Evolutionary conservation across 2,797 vertebrate species (phyloP), one percentile per base, ranked within the genome.

Genomic region (Phyllotis vaccarum): DNA sequence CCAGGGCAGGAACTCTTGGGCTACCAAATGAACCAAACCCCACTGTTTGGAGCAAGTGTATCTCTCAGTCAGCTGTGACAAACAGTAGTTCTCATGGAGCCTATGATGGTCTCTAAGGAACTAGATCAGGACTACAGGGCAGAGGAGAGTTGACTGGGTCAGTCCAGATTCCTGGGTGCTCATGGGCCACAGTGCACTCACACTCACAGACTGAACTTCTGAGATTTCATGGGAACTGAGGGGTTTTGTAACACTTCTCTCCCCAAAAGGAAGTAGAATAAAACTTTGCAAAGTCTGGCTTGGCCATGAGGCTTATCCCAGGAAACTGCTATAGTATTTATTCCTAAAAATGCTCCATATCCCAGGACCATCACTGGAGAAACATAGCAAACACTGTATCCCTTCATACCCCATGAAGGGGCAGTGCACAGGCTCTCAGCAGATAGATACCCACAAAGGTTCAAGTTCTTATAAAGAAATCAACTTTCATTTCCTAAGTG

Each of bases 361-460:
- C 64, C 10, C 8, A 0, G 37, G 5, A 1, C 8, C 6, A 37
- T 19, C 64, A 11, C 37, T 82, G 66, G 78, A n/a, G 37, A 13
- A 43, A 13, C 21, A 37, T 29, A 70, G 89, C 1, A 34, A n/a
- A 37, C 34, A 70, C 46, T 6, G 24, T 9, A 6, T 34, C 49
- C 13, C 3, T 34, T 4, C 5, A 16, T 13, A 13, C 62, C 52
- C 1, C 0, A 49, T 19, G 54, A 31, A 2, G 0, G n/a, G 31
- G 13, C 16, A 13, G 37, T 16, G 16, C 21, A 13, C 52, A 3
- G 17, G 19, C 64, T 56, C 89, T 13, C 17, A 34, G 52, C 10
- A 24, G 62, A 68, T 0, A 11, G 12, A 72, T 8, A 17, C 27
- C 64, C 70, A 4, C 6, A 22, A 66, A 74, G 17, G 14, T 52